Evolutionary conservation across 2,797 vertebrate genomes (phyloP), one percentile per base, ranked within the genome.

Genomic region (Passerculus sandwichensis): DNA sequence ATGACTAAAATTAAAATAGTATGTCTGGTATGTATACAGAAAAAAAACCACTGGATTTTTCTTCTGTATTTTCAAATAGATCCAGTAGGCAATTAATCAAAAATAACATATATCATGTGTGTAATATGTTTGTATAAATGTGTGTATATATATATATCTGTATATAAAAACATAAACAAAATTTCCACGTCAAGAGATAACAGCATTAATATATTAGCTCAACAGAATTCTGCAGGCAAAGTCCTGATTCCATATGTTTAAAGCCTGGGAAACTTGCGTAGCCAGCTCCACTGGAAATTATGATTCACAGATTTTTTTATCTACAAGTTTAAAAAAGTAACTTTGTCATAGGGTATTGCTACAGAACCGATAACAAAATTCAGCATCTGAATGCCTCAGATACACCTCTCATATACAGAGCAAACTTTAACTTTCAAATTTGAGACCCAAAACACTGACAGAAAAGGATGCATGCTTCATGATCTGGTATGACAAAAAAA

Each of bases 1-100:
- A 92, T 95, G 91, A 97, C 93, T 96, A 95, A 97, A 97, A 96
- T 97, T 95, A 97, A 97, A 94, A 94, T 93, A 95, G 48, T 72
- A 82, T 88, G 93, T 88, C 88, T 91, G 91, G 78, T 94, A 90
- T 96, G 91, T 96, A 79, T 69, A 78, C n/a, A 92, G 69, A 91
- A 56, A 94, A 79, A 95, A 74, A 8, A 9, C 12, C 3, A 64
- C 38, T 61, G 13, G 16, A 48, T 91, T 91, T 95, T 95, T 17
- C 59, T 80, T 91, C 59, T 86, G 23, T 69, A 64, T 84, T 72
- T 85, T 94, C 75, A 88, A 86, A 92, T 60, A 91, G 47, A 79
- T 45, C 22, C 94, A 93, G 18, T 38, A 89, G 71, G 48, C 34
- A 94, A 88, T 84, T 91, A 88, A 95, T 92, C 61, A 22, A 62